Conservation (phyloP, 2,113 vertebrate genomes). For the Felis catus region F.catus_Fca126_mat1.0 CM031418.1:115809501-115810000, state of each 20-base stretch:
- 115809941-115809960: slow-evolving; percentile 9
- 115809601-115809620: not conserved
- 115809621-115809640: not conserved
- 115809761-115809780: not conserved
- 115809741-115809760: not conserved
- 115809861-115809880: not conserved
- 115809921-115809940: not conserved
- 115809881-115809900: not conserved
- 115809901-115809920: slow-evolving; percentile 22
- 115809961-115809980: not conserved
- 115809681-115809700: slow-evolving; percentile 17
- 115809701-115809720: not conserved
- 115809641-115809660: not conserved
- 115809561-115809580: not conserved
- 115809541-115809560: not conserved
- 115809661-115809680: not conserved
- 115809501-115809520: not conserved
- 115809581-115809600: not conserved
- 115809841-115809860: slow-evolving; percentile 13
- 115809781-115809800: not conserved
- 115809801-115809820: slow-evolving; percentile 7
- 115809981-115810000: not conserved
- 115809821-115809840: not conserved
- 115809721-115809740: not conserved
- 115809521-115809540: not conserved